Percentiles rank a stretch among this genome's conserved stretches.
These are phyloP conservation scores for Serrognathus titanus DNA, from an alignment of 2,888 invertebrate species.

Conservation along the genomic window DNA sequence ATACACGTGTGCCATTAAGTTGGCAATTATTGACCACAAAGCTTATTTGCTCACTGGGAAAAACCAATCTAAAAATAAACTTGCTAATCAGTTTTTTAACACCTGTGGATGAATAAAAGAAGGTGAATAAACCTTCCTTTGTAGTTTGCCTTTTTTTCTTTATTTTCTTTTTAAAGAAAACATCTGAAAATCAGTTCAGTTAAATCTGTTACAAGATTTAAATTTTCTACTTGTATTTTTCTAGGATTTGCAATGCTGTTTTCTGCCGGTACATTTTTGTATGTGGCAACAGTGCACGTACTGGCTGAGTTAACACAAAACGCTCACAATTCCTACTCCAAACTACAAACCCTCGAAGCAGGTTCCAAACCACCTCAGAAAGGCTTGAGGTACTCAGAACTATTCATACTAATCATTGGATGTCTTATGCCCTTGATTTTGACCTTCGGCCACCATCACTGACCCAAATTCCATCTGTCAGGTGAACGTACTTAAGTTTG, in stretches of 20 bases:
- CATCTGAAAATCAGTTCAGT: not conserved
- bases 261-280: constrained; percentile 97
- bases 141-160: not conserved
- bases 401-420: constrained; percentile 80
- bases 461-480: not conserved
- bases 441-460: constrained; percentile 88
- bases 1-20: not conserved
- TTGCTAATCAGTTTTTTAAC: too few relatives aligned
- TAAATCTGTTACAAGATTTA: not conserved
- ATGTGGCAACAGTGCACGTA: constrained; percentile 98
- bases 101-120: too few relatives aligned
- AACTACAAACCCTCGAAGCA: constrained; percentile 42
- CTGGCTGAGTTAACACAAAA: constrained; percentile 84
- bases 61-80: too few relatives aligned
- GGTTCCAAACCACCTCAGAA: constrained; percentile 23
- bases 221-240: too few relatives aligned
- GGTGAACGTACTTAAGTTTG: not conserved
- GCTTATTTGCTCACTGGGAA: not conserved
- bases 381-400: constrained; percentile 73
- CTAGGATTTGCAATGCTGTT: constrained; percentile 92
- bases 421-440: constrained; percentile 84
- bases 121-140: too few relatives aligned
- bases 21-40: not conserved
- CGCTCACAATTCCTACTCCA: constrained; percentile 44
- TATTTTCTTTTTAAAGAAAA: not conserved